A percentile compares a stretch with the other conserved stretches of the same genome.
These are phyloP conservation scores for Bellardia pandia DNA, from an alignment of 2,888 invertebrate species.

Conservation along the genomic window DNA sequence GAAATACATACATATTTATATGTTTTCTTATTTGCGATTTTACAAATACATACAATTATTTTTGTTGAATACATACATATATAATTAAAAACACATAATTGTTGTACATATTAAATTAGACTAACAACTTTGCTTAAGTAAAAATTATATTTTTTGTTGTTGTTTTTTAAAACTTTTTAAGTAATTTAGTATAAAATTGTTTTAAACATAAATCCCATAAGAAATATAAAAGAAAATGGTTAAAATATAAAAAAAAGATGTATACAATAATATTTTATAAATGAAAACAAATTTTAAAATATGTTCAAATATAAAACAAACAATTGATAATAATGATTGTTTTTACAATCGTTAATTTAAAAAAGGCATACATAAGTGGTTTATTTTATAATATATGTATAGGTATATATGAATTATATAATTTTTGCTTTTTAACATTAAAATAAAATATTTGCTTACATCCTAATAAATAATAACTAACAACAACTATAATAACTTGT, in stretches of 20 bases:
- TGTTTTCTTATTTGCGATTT: constrained; percentile 35
- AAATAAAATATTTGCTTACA: constrained; percentile 32
- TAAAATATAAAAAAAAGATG: constrained; percentile 37
- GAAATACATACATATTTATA: not conserved
- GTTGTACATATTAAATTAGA: constrained; percentile 23
- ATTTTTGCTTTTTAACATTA: constrained; percentile 25
- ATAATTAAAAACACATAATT: constrained; percentile 57
- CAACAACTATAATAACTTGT: constrained; percentile 55
- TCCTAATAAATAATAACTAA: constrained; percentile 49
- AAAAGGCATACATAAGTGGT: not conserved
- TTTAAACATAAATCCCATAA: constrained; percentile 33
- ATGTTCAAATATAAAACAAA: constrained; percentile 47
- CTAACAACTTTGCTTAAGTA: constrained; percentile 30
- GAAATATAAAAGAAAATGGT: constrained; percentile 51
- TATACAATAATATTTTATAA: constrained; percentile 30
- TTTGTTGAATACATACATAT: constrained; percentile 50
- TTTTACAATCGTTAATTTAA: no score
- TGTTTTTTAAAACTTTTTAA: constrained; percentile 32
- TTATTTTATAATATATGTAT: constrained; percentile 4
- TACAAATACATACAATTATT: constrained; percentile 41
- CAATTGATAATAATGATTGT: not conserved
- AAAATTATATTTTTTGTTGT: constrained; percentile 16
- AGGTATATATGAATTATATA: constrained; percentile 4
- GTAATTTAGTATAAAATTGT: constrained; percentile 48
- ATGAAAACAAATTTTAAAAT: constrained; percentile 31